These are phyloP conservation scores for Anolis apletophallus DNA, from an alignment of 2,797 vertebrate species.

Conservation along the genomic window DNA sequence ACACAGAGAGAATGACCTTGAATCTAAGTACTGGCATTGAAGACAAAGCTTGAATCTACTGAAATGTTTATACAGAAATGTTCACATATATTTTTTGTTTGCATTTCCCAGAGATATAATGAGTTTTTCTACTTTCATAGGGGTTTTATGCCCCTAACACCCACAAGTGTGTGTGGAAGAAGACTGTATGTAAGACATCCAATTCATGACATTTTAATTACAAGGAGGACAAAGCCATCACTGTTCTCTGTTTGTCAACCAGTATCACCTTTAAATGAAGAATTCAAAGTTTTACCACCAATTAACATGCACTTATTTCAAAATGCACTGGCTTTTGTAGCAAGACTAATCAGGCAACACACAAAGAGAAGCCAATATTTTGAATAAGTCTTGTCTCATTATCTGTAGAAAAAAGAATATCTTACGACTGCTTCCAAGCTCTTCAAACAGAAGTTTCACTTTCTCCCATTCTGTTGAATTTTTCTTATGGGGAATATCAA, in stretches of 20 bases:
- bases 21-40: not conserved
- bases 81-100: not conserved
- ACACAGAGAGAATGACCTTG: not conserved
- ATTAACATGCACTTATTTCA: too few relatives aligned
- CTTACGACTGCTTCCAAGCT: slow-evolving; percentile 96
- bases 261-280: not conserved
- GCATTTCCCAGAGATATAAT: not conserved
- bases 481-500: slow-evolving; percentile 85
- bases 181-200: not conserved
- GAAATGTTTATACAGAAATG: not conserved
- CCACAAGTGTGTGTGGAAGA: too few relatives aligned
- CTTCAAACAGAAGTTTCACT: slow-evolving; percentile 92
- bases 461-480: slow-evolving; percentile 98
- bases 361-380: too few relatives aligned
- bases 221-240: not conserved
- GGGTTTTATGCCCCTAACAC: too few relatives aligned
- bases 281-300: not conserved
- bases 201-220: not conserved
- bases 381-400: too few relatives aligned
- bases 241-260: not conserved
- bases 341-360: not conserved
- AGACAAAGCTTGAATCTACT: not conserved
- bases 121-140: too few relatives aligned
- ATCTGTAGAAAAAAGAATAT: slow-evolving; percentile 46
- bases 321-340: too few relatives aligned